Evolutionary conservation across 1,140 invertebrate genomes (phyloP).

Genomic region (Listronotus oregonensis): DNA sequence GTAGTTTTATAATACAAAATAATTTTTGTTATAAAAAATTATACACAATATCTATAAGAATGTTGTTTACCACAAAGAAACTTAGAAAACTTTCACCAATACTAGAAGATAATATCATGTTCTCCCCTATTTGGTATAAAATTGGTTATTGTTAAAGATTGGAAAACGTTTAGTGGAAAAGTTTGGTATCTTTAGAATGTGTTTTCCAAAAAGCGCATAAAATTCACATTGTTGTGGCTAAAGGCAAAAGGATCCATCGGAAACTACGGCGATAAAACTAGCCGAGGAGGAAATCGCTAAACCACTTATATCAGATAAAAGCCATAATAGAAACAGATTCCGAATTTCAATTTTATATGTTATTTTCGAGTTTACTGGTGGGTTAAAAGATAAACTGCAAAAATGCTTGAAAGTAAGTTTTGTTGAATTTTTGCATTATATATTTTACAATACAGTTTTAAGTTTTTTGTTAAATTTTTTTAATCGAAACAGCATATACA

Average conservation of each 20-base stretch:
- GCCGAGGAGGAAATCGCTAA: slow-evolving; percentile 17
- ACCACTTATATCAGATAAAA: slow-evolving; percentile 13
- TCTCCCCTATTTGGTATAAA: background rate
- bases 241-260: slow-evolving; percentile 21
- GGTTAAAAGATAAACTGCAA: too few species aligned
- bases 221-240: slow-evolving; percentile 27
- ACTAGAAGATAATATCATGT: slow-evolving; percentile 4
- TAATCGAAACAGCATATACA: too few species aligned
- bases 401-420: too few species aligned
- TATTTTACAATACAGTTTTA: too few species aligned
- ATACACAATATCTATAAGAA: too few species aligned
- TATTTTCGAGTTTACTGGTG: background rate
- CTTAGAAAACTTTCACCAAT: background rate
- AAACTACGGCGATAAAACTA: slow-evolving; percentile 28
- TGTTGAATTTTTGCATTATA: too few species aligned
- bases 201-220: slow-evolving; percentile 29
- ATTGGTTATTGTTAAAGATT: slow-evolving; percentile 28
- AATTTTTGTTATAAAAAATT: too few species aligned
- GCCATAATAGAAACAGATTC: slow-evolving; percentile 17
- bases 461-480: too few species aligned
- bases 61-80: too few species aligned
- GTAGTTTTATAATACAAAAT: too few species aligned
- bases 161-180: slow-evolving; percentile 29
- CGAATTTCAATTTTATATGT: slow-evolving; percentile 3
- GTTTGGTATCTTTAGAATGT: slow-evolving; percentile 26